Base-by-base conservation (phyloP, 2,113 vertebrate species). In the Leptobrachium ailaonicum region DNA sequence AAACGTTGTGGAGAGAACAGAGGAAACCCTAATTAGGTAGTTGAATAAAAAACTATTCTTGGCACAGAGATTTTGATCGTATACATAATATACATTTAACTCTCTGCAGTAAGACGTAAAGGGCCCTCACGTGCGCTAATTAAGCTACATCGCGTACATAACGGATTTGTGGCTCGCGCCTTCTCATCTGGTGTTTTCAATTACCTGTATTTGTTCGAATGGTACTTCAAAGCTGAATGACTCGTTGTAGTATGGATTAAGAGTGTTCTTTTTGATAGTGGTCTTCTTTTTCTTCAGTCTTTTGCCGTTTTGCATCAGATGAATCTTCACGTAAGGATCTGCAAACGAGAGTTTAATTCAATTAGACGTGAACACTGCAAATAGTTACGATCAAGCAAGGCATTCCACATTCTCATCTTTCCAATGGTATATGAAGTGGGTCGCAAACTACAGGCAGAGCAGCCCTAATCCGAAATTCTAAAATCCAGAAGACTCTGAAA, bases 211-310 rank as follows among this genome's bases (percentile, higher is more conserved):
- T 95, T 99, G 98, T 91, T 99, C 98, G 41, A 99, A 99, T 43
- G 98, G 98, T 91, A 99, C 98, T 94, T 99, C 97, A 87, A 99
- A 99, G 91, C 98, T 99, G 92, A 99, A 99, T 74, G 98, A 99
- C 90, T 99, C 98, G 0, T 99, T 99, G 93, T 99, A 99, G 90
- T 99, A 99, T 82, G 98, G 98, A 91, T 99, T 99, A 75, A 99
- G 98, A 73, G 98, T 99, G 88, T 99, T 99, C 94, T 99, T 99
- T 88, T 98, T 99, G 94, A 99, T 98, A 84, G 97, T 99, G 82
- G 97, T 98, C 95, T 99, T 99, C 94, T 99, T 99, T 92, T 99
- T 99, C 93, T 99, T 99, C 94, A 99, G 95, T 82, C 98, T 94
- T 90, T 99, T 99, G 73, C 97, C 98, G 1, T 98, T 98, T 87